These are phyloP conservation scores for Agelastica alni DNA, from an alignment of 2,888 invertebrate genomes.

Conservation along the genomic window DNA sequence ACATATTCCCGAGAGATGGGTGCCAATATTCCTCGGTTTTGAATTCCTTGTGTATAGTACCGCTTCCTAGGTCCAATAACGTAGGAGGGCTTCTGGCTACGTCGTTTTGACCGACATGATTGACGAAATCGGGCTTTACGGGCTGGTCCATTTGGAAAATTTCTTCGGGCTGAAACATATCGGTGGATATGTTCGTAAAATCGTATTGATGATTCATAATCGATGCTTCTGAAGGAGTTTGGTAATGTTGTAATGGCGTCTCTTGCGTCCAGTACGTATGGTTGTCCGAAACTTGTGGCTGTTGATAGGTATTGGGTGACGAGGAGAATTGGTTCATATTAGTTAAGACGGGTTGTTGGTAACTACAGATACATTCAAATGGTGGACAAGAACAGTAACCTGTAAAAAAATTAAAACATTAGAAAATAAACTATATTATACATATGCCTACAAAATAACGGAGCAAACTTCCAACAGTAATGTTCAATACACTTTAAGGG, in stretches of 20 bases:
- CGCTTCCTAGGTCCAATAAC: conserved; percentile 72
- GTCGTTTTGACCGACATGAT: conserved; percentile 55
- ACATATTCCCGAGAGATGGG: conserved; percentile 58
- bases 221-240: conserved; percentile 41
- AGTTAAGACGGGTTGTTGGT: conserved; percentile 49
- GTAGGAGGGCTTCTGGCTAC: conserved; percentile 69
- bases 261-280: conserved; percentile 57
- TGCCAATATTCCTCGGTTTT: conserved; percentile 67
- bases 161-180: conserved; percentile 77
- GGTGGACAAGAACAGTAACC: conserved; percentile 75
- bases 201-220: conserved; percentile 60
- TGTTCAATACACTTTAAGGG: too few species aligned
- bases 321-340: conserved; percentile 48
- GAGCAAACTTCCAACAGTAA: too few species aligned
- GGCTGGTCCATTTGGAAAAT: conserved; percentile 79
- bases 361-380: conserved; percentile 72
- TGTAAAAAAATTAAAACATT: conserved; percentile 49
- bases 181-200: conserved; percentile 64
- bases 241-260: conserved; percentile 53
- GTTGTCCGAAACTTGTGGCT: conserved; percentile 43
- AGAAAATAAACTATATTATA: too few species aligned
- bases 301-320: conserved; percentile 42
- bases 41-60: conserved; percentile 67
- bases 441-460: too few species aligned
- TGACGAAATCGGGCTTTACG: conserved; percentile 65